Base-by-base conservation (phyloP, 2,888 invertebrate genomes). In the Prenolepis imparis region DNA sequence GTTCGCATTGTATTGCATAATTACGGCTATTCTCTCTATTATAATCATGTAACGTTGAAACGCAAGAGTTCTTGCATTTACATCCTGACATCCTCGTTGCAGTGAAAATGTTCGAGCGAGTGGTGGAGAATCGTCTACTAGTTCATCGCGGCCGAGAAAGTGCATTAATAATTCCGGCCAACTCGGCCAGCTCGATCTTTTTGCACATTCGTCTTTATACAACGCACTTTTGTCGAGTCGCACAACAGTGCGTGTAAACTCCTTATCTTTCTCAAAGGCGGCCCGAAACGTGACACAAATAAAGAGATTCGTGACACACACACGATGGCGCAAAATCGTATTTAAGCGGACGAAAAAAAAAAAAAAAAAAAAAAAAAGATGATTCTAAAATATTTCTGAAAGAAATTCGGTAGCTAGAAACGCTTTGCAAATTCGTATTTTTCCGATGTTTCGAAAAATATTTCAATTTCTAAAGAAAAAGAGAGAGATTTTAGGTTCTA, bases 151-250 rank as follows among this genome's bases (percentile, higher is more conserved):
- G 55, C 24, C 74, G 78, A 68, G 87, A 87, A 87, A 87, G 83
- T 63, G 52, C 81, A 87, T 87, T 85, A 87, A 85, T 74, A 82
- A 87, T 85, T 83, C 73, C 66, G 75, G 61, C 32, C 28, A 39
- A 57, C 48, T 8, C 28, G 21, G 24, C 66, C 8, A 28, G 9
- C 18, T 52, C 52, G 18, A 15, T 24, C 18, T 39, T 68, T 55
- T 24, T 21, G 24, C 52, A 24, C 48, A 15, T n/a, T 66, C 57
- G 63, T 6, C 64, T 36, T 36, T 36, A 36, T 36, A 36, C 36
- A 11, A n/a, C 11, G 28, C 39, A 70, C 44, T 18, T 78, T 18
- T 41, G 41, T 57, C 4, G 57, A 41, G 41, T 28, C 41, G 32
- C 57, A 57, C 57, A 41, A 15, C 55, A 21, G 28, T 12, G 12